phyloP scores from a whole-genome alignment of 2,113 vertebrate genomes.

The Phalacrocorax carbo region DNA sequence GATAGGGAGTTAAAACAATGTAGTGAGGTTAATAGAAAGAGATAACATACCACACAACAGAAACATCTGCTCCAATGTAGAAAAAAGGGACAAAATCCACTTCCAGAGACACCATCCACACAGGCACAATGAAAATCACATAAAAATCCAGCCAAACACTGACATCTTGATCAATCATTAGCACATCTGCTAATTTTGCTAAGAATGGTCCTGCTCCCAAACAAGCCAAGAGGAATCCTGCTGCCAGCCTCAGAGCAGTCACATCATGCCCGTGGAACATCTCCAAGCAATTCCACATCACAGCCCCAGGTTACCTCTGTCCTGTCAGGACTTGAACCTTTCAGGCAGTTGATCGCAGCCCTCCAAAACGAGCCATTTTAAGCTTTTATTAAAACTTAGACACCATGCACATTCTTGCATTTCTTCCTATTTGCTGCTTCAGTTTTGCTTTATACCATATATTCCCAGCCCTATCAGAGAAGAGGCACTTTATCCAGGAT shows the following conservation, averaged over 20 bases:
- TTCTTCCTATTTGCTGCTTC: neutral
- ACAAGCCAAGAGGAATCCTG: neutral
- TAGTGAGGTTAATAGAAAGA: neutral
- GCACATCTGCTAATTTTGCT: neutral
- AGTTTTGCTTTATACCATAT: neutral
- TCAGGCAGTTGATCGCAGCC: neutral
- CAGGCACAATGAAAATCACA: neutral
- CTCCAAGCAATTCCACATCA: neutral
- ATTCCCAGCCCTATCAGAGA: neutral
- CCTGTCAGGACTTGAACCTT: constrained; percentile 11
- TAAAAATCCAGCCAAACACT: neutral
- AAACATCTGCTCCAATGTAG: neutral
- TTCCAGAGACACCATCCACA: neutral
- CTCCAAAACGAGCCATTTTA: neutral
- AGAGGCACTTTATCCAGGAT: neutral
- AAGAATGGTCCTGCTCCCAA: neutral
- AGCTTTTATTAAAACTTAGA: neutral
- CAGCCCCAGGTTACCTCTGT: neutral
- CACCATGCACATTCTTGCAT: neutral
- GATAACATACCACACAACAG: neutral
- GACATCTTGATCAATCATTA: neutral
- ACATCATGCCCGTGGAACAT: neutral
- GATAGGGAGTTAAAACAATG: neutral
- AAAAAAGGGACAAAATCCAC: neutral
- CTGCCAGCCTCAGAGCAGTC: neutral